Evolutionary conservation across 2,888 invertebrate species (phyloP), one percentile per base, ranked within the genome.

Genomic region (Sturmia bella): DNA sequence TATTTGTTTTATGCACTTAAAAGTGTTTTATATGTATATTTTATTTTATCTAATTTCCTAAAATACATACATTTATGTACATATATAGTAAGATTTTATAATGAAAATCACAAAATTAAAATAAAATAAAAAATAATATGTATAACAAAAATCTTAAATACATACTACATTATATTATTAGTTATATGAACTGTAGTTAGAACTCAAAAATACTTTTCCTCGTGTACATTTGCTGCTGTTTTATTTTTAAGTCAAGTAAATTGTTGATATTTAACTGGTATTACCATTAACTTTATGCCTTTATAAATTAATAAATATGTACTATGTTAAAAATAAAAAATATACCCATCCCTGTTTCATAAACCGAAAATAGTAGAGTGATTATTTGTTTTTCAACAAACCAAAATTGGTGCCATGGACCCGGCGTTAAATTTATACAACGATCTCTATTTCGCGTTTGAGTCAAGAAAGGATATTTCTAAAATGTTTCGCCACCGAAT

Each of bases 211-310:
- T 24, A 57, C 15, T 57, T 41, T 57, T 27, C n/a, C 57, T 56
- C 66, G 3, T 66, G 41, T 57, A 57, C 13, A 74, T 74, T 64
- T 56, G 56, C 15, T 61, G 69, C 61, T 63, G 54, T 63, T 45
- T 61, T 52, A 54, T 43, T 54, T 69, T 57, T 56, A 66, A 64
- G 27, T n/a, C 64, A 74, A 39, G 45, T 32, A 56, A 24, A 52
- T 37, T 74, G 74, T 64, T 69, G 24, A 54, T 61, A 76, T 61
- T 61, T 52, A 52, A 43, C 32, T 43, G 32, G n/a, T 69, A 61
- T 76, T 69, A 61, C 15, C 52, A 19, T 27, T 11, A 68, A 69
- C 54, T 19, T 4, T 24, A 61, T 52, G 24, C 48, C 54, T 37
- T 54, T 73, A 54, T 54, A 54, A 17, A 66, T 19, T 19, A 52